Evolutionary conservation across 2,113 vertebrate species (phyloP), one percentile per base, ranked within the genome.

Genomic region (Prunella himalayana): DNA sequence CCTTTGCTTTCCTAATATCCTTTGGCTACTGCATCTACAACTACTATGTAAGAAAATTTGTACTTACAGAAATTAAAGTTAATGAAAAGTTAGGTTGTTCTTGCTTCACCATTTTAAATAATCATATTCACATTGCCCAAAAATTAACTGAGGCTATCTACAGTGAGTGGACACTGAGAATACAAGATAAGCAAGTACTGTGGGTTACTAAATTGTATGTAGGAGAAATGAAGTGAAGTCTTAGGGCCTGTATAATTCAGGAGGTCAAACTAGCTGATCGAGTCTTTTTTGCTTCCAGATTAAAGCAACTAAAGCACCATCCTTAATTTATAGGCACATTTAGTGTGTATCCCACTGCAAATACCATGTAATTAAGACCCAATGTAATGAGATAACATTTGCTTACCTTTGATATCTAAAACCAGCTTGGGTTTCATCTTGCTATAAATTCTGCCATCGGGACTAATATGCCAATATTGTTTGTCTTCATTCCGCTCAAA

Each of bases 401-500:
- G 82, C 98, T 99, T 97, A 99, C 99, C 99, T 99, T 99, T 99
- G 96, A 99, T 97, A 94, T 99, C 99, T 96, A 99, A 97, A 93
- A 99, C 98, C 96, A 99, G 98, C 23, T 98, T 97, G 24, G 99
- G 98, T 82, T 98, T 98, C 91, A 99, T 77, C 94, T 98, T 98
- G 97, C 97, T 98, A 61, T 97, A 98, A 93, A 99, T 98, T 77
- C 98, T 97, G 76, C 99, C 99, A 2, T 99, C 98, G 0, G 98
- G 97, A 49, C 98, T 98, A 97, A 99, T 97, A 92, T 95, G 98
- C 99, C 99, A 99, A 89, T 98, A 98, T 64, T 99, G 98, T 82
- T 98, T 98, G 56, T 98, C 98, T 19, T 97, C 98, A 16, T 98
- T 98, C 57, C 94, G 95, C 69, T 99, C 98, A 0, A 99, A 98